Conservation (phyloP, 2,797 vertebrate genomes). For the Crenuchus spilurus region DNA sequence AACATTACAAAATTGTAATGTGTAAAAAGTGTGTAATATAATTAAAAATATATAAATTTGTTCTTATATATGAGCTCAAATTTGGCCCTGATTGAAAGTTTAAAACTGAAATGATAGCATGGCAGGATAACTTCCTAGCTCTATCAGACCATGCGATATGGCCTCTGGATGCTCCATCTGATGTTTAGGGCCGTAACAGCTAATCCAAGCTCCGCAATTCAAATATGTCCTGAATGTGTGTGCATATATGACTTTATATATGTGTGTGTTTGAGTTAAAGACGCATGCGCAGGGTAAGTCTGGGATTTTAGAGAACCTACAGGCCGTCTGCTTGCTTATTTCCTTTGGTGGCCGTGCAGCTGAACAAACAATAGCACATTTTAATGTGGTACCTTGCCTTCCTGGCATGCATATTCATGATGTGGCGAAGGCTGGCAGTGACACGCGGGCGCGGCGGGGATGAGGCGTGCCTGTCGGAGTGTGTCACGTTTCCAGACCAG, state of each 20-base stretch:
- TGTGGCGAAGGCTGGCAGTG: slow-evolving; percentile 83
- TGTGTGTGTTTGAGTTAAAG: slow-evolving; percentile 17
- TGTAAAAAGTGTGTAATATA: too few relatives aligned
- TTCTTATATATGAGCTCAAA: too few relatives aligned
- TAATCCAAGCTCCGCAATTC: not conserved
- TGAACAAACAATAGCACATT: slow-evolving; percentile 86
- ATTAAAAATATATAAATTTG: too few relatives aligned
- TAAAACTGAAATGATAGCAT: not conserved
- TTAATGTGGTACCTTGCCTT: slow-evolving; percentile 88
- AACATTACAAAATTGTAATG: too few relatives aligned
- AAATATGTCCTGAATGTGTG: not conserved
- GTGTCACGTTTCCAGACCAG: slow-evolving; percentile 99
- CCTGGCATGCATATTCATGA: slow-evolving; percentile 96
- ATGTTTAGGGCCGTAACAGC: not conserved
- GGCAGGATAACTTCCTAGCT: slow-evolving; percentile 1
- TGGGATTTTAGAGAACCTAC: slow-evolving; percentile 38
- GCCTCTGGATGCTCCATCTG: not conserved
- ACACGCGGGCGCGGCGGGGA: slow-evolving; percentile 77
- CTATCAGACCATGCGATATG: not conserved
- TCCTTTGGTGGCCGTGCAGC: slow-evolving; percentile 55
- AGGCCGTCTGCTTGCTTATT: slow-evolving; percentile 53
- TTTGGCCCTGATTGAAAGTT: too few relatives aligned
- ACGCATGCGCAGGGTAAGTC: not conserved
- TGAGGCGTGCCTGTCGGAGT: slow-evolving; percentile 80
- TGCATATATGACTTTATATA: slow-evolving; percentile 28